phyloP scores from a whole-genome alignment of 2,888 invertebrate genomes.

The Chloroclysta siterata region DNA sequence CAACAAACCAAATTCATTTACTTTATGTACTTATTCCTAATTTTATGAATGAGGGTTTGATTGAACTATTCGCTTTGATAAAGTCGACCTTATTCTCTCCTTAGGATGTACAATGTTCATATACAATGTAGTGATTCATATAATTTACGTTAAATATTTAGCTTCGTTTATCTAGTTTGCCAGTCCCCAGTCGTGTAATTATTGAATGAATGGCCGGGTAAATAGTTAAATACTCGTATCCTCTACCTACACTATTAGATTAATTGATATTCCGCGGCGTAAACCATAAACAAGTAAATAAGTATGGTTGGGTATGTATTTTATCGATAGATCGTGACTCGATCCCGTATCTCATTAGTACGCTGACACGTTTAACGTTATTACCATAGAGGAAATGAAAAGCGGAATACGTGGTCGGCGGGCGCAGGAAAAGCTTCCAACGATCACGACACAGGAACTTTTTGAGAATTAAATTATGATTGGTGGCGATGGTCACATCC shows the following conservation, averaged over 20 bases:
- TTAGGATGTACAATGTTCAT: slow-evolving; percentile 1
- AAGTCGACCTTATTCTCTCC: slow-evolving; percentile 32
- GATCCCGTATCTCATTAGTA: slow-evolving; percentile 67
- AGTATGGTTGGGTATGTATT: slow-evolving; percentile 32
- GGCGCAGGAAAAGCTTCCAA: slow-evolving; percentile 64
- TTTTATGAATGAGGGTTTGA: slow-evolving; percentile 35
- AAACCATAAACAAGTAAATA: slow-evolving; percentile 39
- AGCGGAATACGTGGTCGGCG: slow-evolving; percentile 54
- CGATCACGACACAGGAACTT: slow-evolving; percentile 70
- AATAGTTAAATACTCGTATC: slow-evolving; percentile 30
- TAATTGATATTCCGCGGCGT: slow-evolving; percentile 38
- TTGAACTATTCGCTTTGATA: slow-evolving; percentile 28
- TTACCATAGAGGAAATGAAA: slow-evolving; percentile 74
- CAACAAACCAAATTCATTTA: slow-evolving; percentile 14
- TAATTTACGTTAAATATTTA: slow-evolving; percentile 35
- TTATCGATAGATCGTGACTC: slow-evolving; percentile 59
- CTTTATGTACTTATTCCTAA: slow-evolving; percentile 23
- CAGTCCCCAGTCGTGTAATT: slow-evolving; percentile 30
- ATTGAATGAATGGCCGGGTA: slow-evolving; percentile 41
- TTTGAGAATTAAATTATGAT: slow-evolving; percentile 70
- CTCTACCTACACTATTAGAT: slow-evolving; percentile 33
- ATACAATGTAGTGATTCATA: slow-evolving; percentile 37
- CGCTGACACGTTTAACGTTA: slow-evolving; percentile 71
- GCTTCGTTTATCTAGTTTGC: slow-evolving; percentile 36
- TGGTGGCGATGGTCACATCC: slow-evolving; percentile 69